These are phyloP conservation scores for Cichlasoma orientale DNA, from an alignment of 2,797 vertebrate species.

Conservation along the genomic window DNA sequence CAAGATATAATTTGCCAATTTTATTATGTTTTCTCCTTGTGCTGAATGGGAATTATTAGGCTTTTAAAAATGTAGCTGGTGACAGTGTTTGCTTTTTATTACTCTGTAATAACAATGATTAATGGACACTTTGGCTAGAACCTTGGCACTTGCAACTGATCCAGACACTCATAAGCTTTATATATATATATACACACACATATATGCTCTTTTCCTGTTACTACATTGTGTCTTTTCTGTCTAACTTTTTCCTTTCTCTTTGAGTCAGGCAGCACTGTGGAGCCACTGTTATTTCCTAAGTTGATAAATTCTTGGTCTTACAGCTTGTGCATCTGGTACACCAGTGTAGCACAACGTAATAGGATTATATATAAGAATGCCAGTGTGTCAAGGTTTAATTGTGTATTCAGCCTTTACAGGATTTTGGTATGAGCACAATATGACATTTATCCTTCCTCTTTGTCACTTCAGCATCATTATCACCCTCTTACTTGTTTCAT, in stretches of 20 bases:
- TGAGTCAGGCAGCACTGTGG: background rate
- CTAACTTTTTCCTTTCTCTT: background rate
- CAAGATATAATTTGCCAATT: conserved; percentile 44
- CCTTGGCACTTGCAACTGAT: too few species aligned
- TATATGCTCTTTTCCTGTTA: background rate
- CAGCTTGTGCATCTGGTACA: conserved; percentile 16
- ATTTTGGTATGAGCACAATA: conserved; percentile 23
- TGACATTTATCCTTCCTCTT: conserved; percentile 5
- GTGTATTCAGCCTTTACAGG: conserved; percentile 41
- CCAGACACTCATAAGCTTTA: background rate
- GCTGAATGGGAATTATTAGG: conserved; percentile 46
- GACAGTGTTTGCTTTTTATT: conserved; percentile 49
- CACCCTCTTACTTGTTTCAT: background rate
- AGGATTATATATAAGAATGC: conserved; percentile 51
- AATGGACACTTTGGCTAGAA: conserved; percentile 36
- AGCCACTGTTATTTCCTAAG: conserved; percentile 7
- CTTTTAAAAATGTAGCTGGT: conserved; percentile 61
- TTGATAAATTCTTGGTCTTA: conserved; percentile 20
- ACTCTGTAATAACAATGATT: conserved; percentile 55
- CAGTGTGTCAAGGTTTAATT: conserved; percentile 42
- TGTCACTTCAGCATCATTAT: conserved; percentile 6
- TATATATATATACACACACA: too few species aligned
- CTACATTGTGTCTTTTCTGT: background rate
- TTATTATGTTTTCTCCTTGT: conserved; percentile 51
- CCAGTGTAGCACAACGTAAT: conserved; percentile 35